Percentiles rank a stretch among this genome's conserved stretches.
Conservation (phyloP, 2,113 vertebrate genomes). For the Phalacrocorax aristotelis region DNA sequence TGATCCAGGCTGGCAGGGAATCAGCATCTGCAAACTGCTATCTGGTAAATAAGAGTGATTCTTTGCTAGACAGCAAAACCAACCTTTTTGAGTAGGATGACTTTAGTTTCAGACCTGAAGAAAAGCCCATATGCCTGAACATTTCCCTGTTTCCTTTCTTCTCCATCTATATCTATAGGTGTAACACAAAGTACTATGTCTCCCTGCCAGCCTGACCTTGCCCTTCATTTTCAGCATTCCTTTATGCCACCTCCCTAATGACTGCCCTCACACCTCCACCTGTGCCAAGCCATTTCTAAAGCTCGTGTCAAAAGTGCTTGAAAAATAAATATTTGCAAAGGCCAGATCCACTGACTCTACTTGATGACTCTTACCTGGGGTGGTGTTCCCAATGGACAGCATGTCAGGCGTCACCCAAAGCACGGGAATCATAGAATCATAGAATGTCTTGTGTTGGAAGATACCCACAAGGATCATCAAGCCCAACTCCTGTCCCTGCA, state of each 20-base stretch:
- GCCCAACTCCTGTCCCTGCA: too few species aligned
- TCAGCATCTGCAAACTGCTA: not conserved
- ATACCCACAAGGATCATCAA: too few species aligned
- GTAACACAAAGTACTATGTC: not conserved
- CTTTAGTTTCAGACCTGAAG: not conserved
- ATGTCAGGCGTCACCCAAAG: not conserved
- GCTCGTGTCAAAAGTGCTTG: not conserved
- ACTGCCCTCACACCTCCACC: not conserved
- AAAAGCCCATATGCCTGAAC: not conserved
- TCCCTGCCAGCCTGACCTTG: not conserved
- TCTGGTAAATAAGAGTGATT: not conserved
- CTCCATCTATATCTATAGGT: not conserved
- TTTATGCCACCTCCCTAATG: not conserved
- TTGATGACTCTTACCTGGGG: not conserved
- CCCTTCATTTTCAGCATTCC: not conserved
- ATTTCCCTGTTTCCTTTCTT: not conserved
- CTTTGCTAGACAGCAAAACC: not conserved
- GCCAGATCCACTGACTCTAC: not conserved
- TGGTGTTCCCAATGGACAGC: not conserved
- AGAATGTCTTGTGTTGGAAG: too few species aligned
- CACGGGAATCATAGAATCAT: not conserved
- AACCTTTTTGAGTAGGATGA: not conserved
- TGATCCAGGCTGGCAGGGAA: not conserved
- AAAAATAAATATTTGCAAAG: not conserved
- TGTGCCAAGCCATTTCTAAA: not conserved